Percentiles rank a stretch among this genome's conserved stretches.
Conservation (phyloP, 2,888 invertebrate genomes). For the Exephanes ischioxanthus region DNA sequence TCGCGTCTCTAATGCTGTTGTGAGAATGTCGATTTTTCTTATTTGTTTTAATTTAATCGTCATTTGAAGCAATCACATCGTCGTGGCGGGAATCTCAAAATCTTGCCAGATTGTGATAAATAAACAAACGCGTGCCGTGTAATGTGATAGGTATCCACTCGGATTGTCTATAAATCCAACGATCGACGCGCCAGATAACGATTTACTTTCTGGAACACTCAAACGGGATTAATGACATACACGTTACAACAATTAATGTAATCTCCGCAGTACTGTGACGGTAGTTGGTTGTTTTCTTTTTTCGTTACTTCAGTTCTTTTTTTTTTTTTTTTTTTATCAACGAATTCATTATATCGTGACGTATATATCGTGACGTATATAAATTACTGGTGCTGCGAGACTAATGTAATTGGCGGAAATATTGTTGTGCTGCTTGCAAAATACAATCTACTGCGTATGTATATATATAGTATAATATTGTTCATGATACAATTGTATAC, state of each 20-base stretch:
- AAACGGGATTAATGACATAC: conserved; percentile 72
- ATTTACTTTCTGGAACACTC: conserved; percentile 76
- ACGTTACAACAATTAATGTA: conserved; percentile 60
- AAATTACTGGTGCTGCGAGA: conserved; percentile 72
- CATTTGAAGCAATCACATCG: not conserved
- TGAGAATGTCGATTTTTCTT: conserved; percentile 7
- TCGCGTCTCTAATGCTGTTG: conserved; percentile 28
- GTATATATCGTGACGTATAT: conserved; percentile 70
- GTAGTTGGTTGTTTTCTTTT: conserved; percentile 50
- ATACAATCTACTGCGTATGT: conserved; percentile 66
- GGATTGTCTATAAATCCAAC: conserved; percentile 64
- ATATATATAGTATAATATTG: conserved; percentile 79
- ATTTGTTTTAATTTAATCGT: not conserved
- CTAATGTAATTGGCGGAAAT: conserved; percentile 62
- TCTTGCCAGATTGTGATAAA: conserved; percentile 32
- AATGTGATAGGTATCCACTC: conserved; percentile 77
- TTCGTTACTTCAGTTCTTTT: conserved; percentile 2
- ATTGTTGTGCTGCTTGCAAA: conserved; percentile 66
- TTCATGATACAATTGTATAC: conserved; percentile 60
- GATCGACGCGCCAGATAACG: conserved; percentile 69
- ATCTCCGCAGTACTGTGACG: conserved; percentile 70
- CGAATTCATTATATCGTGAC: conserved; percentile 68
- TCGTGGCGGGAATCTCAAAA: conserved; percentile 16
- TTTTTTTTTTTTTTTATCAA: conserved; percentile 30
- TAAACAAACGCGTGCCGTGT: conserved; percentile 70